Conservation (phyloP, 2,113 vertebrate species). For the Nibea coibor region DNA sequence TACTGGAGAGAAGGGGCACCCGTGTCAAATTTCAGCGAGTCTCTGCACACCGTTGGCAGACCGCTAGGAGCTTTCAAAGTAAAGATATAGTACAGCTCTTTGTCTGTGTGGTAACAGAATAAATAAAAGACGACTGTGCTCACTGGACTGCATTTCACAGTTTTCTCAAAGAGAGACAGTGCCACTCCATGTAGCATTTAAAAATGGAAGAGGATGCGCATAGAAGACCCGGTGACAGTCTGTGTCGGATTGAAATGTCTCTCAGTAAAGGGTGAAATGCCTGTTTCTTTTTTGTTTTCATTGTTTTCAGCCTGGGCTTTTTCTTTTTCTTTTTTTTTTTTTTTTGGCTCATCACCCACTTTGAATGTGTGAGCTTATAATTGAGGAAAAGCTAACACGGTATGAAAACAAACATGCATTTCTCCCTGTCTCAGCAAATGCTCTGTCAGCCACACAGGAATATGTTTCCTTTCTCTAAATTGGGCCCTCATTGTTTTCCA, state of each 20-base stretch:
- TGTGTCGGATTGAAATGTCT: constrained; percentile 20
- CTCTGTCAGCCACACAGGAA: constrained; percentile 69
- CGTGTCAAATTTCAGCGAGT: constrained; percentile 64
- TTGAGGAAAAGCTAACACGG: constrained; percentile 47
- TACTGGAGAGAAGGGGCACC: constrained; percentile 54
- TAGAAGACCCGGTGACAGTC: neutral
- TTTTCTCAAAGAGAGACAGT: constrained; percentile 38
- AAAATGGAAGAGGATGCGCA: constrained; percentile 32
- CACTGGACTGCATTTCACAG: constrained; percentile 54
- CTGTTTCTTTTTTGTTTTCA: constrained; percentile 30
- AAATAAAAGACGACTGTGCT: constrained; percentile 54
- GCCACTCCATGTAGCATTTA: constrained; percentile 28
- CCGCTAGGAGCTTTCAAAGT: constrained; percentile 48
- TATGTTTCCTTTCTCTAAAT: constrained; percentile 61
- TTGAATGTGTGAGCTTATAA: constrained; percentile 57
- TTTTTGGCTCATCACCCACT: neutral
- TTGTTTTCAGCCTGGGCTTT: neutral
- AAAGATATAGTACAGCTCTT: constrained; percentile 38
- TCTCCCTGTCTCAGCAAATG: constrained; percentile 67
- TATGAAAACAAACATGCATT: constrained; percentile 57
- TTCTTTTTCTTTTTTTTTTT: neutral
- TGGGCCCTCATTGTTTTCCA: constrained; percentile 72
- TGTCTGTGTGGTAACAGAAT: constrained; percentile 50
- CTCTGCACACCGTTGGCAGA: constrained; percentile 34
- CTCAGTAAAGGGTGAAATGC: constrained; percentile 38